Evolutionary conservation across 2,888 invertebrate species (phyloP), one percentile per base, ranked within the genome.

Genomic region (Therioaphis trifolii): DNA sequence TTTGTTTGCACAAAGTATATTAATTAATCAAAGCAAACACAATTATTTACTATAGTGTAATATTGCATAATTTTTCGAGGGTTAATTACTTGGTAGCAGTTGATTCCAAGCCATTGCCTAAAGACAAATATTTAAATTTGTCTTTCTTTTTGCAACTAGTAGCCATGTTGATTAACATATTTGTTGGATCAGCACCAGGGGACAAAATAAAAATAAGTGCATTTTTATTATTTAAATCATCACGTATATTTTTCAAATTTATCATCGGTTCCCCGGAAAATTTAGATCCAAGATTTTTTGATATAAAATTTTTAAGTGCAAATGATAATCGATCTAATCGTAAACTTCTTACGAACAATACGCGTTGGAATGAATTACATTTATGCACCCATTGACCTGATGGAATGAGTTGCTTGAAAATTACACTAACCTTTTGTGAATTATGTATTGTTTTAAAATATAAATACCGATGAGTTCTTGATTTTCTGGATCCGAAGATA

Each of bases 131-230:
- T 89, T 97, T 96, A 88, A 98, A 95, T 88, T 95, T 97, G 85
- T 92, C 92, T 86, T 92, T 91, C 85, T 95, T 95, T 14, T 78
- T 68, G 29, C 46, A 24, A 61, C 40, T 40, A 58, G 68, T 72
- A 66, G 63, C n/a, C 14, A 71, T 29, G 77, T 79, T 24, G 11
- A 76, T 46, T 58, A 79, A 74, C 89, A 92, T 93, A 90, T 96
- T 96, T 1, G 97, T 89, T 0, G 98, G 98, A 89, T 98, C 96
- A 0, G 97, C 97, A 69, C 98, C 98, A 0, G 98, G 93, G 0
- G 97, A 97, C 4, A 98, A 90, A 86, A 98, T 97, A 89, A 98
- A 98, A 90, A 98, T 97, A 85, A 96, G 92, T 0, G 97, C 95
- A 0, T 96, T 97, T 11, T 92, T 92, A 4, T 94, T 91, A 85